These are phyloP conservation scores for Lathronympha strigana DNA, from an alignment of 2,888 invertebrate genomes.

Conservation along the genomic window DNA sequence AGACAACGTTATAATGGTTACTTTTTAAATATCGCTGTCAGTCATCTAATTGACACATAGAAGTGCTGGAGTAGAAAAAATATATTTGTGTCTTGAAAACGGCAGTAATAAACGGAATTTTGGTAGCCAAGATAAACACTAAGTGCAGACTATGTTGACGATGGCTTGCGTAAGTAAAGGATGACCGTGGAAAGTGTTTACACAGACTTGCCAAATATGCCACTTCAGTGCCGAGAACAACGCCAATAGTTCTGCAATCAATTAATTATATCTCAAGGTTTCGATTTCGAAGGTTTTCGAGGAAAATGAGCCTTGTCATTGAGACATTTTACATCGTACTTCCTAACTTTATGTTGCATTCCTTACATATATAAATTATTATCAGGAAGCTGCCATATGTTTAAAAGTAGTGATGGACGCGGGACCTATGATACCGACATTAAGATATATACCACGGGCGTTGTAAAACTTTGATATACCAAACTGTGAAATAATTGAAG, in stretches of 20 bases:
- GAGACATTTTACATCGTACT: not conserved
- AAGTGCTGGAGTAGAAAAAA: no score
- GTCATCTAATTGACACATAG: no score
- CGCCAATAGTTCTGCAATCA: conserved; percentile 22
- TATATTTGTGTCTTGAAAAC: no score
- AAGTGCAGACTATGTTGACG: conserved; percentile 17
- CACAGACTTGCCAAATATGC: conserved; percentile 27
- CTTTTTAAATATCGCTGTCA: no score
- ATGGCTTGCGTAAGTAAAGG: conserved; percentile 41
- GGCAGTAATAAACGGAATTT: conserved; percentile 7
- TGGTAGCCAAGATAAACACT: conserved; percentile 9
- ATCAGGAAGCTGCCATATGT: no score
- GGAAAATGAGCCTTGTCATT: not conserved
- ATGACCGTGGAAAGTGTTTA: conserved; percentile 40
- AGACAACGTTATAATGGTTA: no score
- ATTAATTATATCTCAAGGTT: not conserved
- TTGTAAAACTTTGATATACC: no score
- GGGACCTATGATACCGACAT: no score
- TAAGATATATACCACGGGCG: no score
- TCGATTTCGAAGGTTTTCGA: not conserved
- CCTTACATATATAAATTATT: not conserved
- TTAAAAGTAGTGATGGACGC: no score
- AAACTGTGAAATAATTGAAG: no score
- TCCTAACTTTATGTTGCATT: not conserved
- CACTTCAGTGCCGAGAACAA: conserved; percentile 6